A percentile compares a stretch with the other conserved stretches of the same genome.
phyloP scores from a whole-genome alignment of 2,888 invertebrate genomes.

The Tanaodytes sp. region DNA sequence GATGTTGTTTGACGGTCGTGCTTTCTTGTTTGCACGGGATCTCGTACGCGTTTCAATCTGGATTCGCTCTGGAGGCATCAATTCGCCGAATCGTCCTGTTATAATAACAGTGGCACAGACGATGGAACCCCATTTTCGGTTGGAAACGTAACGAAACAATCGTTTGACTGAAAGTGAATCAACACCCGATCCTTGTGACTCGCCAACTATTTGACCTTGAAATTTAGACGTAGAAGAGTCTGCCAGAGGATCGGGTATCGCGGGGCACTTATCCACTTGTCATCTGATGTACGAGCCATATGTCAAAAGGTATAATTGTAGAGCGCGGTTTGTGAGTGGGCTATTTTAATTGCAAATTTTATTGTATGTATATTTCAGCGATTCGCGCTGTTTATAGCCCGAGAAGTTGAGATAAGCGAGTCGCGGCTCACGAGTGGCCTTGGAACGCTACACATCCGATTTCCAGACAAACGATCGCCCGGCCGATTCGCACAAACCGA shows the following conservation, averaged over 20 bases:
- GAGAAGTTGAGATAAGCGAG: conserved; percentile 41
- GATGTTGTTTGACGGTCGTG: too few relatives aligned
- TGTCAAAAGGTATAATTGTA: conserved; percentile 38
- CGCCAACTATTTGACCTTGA: too few relatives aligned
- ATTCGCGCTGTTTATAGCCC: conserved; percentile 37
- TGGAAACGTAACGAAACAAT: too few relatives aligned
- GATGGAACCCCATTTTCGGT: too few relatives aligned
- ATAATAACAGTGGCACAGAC: too few relatives aligned
- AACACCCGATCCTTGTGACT: too few relatives aligned
- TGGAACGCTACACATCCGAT: conserved; percentile 50
- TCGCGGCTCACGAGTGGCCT: conserved; percentile 24
- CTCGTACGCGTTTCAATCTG: too few relatives aligned
- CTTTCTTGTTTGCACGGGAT: conserved; percentile 2
- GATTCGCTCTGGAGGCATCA: too few relatives aligned
- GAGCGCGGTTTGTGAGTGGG: conserved; percentile 36
- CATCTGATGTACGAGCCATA: conserved; percentile 25
- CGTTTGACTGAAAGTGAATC: too few relatives aligned
- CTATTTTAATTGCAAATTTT: conserved; percentile 51
- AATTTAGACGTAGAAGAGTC: too few relatives aligned
- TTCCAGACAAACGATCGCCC: conserved; percentile 50
- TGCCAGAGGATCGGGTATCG: too few relatives aligned
- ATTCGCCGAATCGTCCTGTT: too few relatives aligned
- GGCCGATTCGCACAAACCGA: conserved; percentile 48
- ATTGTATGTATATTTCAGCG: conserved; percentile 50
- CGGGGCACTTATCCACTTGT: conserved; percentile 19